phyloP scores from a whole-genome alignment of 2,888 invertebrate genomes.

The Drosophila tanythrix region DNA sequence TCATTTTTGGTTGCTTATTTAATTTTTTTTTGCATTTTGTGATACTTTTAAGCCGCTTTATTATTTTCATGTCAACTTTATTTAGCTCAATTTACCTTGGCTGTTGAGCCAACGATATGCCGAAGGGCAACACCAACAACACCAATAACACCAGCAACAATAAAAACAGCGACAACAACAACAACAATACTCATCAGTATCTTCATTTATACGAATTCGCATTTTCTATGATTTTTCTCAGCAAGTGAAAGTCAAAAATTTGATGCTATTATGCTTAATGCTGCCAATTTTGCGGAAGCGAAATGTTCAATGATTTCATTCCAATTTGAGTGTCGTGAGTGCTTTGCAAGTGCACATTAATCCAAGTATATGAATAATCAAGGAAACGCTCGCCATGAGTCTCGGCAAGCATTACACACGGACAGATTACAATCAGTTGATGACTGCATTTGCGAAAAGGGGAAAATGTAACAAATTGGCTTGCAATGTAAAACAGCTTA shows the following conservation, averaged over 20 bases:
- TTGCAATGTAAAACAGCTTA: background rate
- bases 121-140: slow-evolving; percentile 46
- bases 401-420: background rate
- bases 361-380: slow-evolving; percentile 27
- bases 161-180: slow-evolving; percentile 6
- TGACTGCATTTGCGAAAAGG: background rate
- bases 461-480: background rate
- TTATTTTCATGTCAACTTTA: slow-evolving; percentile 73
- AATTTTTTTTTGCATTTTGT: slow-evolving; percentile 9
- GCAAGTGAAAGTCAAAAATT: slow-evolving; percentile 66
- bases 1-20: slow-evolving; percentile 62
- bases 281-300: slow-evolving; percentile 66
- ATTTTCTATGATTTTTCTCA: slow-evolving; percentile 46
- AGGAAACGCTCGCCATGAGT: slow-evolving; percentile 12
- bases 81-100: slow-evolving; percentile 74
- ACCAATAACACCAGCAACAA: slow-evolving; percentile 7
- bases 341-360: slow-evolving; percentile 15
- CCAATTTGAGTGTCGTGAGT: slow-evolving; percentile 32
- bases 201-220: slow-evolving; percentile 43
- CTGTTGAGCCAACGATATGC: slow-evolving; percentile 45
- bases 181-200: slow-evolving; percentile 34
- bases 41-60: slow-evolving; percentile 75
- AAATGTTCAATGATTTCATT: slow-evolving; percentile 44
- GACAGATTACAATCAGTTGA: slow-evolving; percentile 25
- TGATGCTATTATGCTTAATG: slow-evolving; percentile 39